Conservation (phyloP, 2,888 invertebrate species). For the Limnephilus lunatus region DNA sequence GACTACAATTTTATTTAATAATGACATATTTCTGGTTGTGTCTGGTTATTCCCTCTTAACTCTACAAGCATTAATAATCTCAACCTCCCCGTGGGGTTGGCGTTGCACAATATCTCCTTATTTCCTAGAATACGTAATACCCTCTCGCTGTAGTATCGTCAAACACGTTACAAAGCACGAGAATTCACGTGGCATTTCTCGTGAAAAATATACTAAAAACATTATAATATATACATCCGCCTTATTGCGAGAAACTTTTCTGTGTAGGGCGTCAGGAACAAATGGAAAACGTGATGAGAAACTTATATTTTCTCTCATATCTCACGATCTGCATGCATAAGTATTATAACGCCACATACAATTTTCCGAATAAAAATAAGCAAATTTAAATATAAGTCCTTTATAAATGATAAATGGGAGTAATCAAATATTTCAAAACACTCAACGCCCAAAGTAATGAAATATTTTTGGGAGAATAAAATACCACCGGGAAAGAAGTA, state of each 20-base stretch:
- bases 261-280: neutral
- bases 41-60: too few species aligned
- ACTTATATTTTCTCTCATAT: slow-evolving; percentile 28
- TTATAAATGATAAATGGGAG: neutral
- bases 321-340: neutral
- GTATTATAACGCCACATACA: neutral
- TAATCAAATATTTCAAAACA: neutral
- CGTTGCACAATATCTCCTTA: neutral
- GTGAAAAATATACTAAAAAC: neutral
- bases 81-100: neutral
- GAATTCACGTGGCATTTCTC: neutral
- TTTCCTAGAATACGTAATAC: neutral
- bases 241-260: neutral
- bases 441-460: neutral
- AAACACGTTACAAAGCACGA: neutral
- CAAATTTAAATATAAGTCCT: too few species aligned
- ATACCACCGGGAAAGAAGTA: too few species aligned
- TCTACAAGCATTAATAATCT: neutral
- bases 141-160: neutral
- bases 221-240: neutral
- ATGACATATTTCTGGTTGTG: too few species aligned
- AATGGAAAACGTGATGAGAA: slow-evolving; percentile 44
- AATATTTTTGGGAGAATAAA: neutral
- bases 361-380: neutral
- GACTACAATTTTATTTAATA: too few species aligned